Evolutionary conservation across 2,113 vertebrate genomes (phyloP).

Genomic region (Zootoca vivipara): DNA sequence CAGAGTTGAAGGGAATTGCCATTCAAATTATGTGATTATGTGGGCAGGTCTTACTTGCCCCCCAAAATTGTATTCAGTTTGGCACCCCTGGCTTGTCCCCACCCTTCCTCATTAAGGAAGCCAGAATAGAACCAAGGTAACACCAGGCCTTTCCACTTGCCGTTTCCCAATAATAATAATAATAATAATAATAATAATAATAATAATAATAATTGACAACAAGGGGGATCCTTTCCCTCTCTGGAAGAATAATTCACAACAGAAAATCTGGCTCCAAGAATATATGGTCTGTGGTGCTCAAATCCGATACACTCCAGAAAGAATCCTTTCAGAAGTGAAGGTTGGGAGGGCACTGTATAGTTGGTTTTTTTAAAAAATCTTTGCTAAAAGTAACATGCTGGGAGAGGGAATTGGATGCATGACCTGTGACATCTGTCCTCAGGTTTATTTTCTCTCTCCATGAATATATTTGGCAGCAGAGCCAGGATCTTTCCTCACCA

Average conservation of each 20-base stretch:
- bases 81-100: neutral
- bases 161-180: neutral
- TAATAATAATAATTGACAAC: neutral
- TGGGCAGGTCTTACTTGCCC: too few relatives aligned
- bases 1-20: too few relatives aligned
- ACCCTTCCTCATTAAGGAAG: neutral
- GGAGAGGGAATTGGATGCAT: neutral
- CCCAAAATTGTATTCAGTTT: too few relatives aligned
- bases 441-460: neutral
- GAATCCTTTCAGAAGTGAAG: neutral
- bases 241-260: neutral
- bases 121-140: neutral
- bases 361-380: too few relatives aligned
- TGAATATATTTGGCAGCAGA: neutral
- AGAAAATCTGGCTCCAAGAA: neutral
- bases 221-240: neutral
- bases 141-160: neutral
- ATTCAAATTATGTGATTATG: too few relatives aligned
- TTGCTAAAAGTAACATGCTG: too few relatives aligned
- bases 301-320: too few relatives aligned
- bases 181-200: neutral
- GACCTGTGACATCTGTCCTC: neutral
- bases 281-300: neutral
- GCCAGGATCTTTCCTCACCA: neutral
- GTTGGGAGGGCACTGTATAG: neutral